Percentiles rank a stretch among this genome's conserved stretches.
phyloP scores from a whole-genome alignment of 2,113 vertebrate genomes.

The Callipepla squamata region DNA sequence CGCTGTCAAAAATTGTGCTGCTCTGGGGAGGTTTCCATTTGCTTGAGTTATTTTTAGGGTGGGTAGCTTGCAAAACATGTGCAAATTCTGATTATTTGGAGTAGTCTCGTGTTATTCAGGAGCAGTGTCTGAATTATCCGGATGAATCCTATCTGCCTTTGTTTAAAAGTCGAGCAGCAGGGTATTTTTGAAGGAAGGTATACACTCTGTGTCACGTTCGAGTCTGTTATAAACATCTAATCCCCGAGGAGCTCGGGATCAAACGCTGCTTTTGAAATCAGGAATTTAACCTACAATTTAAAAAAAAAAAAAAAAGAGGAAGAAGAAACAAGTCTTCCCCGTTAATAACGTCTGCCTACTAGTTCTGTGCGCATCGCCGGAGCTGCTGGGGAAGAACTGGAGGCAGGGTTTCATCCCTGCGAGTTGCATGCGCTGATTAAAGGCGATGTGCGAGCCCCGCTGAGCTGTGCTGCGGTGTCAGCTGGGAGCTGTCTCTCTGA shows the following conservation, averaged over 20 bases:
- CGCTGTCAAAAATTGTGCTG: background rate
- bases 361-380: background rate
- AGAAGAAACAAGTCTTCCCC: background rate
- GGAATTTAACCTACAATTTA: constrained; percentile 46
- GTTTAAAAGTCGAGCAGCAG: background rate
- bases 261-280: constrained; percentile 33
- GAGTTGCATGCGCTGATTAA: background rate
- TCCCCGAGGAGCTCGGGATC: background rate
- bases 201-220: background rate
- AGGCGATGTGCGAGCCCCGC: background rate
- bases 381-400: background rate
- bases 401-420: background rate
- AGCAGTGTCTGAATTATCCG: background rate
- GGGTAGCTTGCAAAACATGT: background rate
- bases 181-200: background rate
- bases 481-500: background rate
- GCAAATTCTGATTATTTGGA: background rate
- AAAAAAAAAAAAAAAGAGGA: background rate
- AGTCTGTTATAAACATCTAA: background rate
- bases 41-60: background rate
- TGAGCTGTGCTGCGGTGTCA: background rate
- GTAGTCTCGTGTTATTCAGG: background rate
- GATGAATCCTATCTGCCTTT: background rate
- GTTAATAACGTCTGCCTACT: background rate
- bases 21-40: background rate